phyloP scores from a whole-genome alignment of 2,113 vertebrate genomes.

The Pithys albifrons region DNA sequence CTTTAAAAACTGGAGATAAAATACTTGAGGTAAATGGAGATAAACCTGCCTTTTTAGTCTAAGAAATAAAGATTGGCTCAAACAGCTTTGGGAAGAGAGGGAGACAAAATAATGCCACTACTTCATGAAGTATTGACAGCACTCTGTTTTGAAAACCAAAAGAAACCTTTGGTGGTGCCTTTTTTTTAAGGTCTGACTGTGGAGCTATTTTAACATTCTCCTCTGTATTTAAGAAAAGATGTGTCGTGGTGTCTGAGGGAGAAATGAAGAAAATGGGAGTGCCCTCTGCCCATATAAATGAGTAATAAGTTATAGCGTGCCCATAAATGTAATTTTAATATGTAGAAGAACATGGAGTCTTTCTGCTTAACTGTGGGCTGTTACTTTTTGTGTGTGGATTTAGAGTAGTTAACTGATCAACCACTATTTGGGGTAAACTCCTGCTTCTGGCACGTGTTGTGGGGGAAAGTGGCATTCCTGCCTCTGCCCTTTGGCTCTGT shows the following conservation, averaged over 20 bases:
- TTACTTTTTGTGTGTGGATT: not conserved
- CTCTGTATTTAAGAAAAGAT: not conserved
- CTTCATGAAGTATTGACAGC: not conserved
- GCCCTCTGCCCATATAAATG: not conserved
- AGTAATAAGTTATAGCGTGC: not conserved
- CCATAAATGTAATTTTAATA: not conserved
- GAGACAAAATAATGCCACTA: not conserved
- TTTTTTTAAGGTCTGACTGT: not conserved
- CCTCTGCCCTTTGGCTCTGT: not conserved
- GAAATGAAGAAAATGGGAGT: not conserved
- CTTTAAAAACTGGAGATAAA: constrained; percentile 96
- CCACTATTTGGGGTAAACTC: not conserved
- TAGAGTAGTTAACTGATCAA: not conserved
- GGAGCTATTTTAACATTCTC: not conserved
- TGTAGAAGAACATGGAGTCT: not conserved
- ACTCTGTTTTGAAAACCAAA: not conserved
- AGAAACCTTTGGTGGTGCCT: not conserved
- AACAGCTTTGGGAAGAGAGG: not conserved
- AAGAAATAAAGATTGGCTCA: not conserved
- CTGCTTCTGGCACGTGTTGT: not conserved
- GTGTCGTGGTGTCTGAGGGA: not conserved
- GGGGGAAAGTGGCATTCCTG: not conserved
- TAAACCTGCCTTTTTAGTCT: constrained; percentile 1
- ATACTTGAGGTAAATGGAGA: constrained; percentile 88
- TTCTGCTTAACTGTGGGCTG: not conserved